Percentiles rank a stretch among this genome's conserved stretches.
These are phyloP conservation scores for Mycalesis mineus DNA, from an alignment of 2,888 invertebrate genomes.

Conservation along the genomic window DNA sequence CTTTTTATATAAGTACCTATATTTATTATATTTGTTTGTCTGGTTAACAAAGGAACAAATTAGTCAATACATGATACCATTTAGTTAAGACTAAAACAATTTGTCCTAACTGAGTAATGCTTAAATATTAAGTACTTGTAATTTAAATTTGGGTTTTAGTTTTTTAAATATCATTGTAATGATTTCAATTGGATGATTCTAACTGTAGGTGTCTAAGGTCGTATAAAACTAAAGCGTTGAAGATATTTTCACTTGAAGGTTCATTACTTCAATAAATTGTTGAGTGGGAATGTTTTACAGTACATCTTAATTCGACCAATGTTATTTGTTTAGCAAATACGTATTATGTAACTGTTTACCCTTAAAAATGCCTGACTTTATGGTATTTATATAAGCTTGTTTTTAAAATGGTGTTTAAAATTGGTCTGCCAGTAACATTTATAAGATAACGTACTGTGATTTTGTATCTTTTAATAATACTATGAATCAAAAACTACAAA, in stretches of 20 bases:
- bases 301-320: no score
- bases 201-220: background rate
- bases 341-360: no score
- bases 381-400: background rate
- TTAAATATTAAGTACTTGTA: background rate
- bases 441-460: slow-evolving; percentile 30
- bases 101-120: no score
- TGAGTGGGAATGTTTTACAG: background rate
- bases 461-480: slow-evolving; percentile 30
- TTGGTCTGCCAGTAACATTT: slow-evolving; percentile 18
- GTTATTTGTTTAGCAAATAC: no score
- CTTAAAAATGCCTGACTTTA: no score
- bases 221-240: no score
- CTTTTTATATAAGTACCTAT: background rate
- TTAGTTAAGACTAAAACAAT: slow-evolving; percentile 6
- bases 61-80: slow-evolving; percentile 9
- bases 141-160: no score
- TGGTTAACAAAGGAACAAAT: slow-evolving; percentile 15
- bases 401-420: background rate
- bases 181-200: no score
- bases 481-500: slow-evolving; percentile 31
- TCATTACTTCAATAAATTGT: no score
- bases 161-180: no score
- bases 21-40: background rate
- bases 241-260: no score